A percentile compares a stretch with the other conserved stretches of the same genome.
These are phyloP conservation scores for Machimus rusticus DNA, from an alignment of 2,888 invertebrate species.

Conservation along the genomic window DNA sequence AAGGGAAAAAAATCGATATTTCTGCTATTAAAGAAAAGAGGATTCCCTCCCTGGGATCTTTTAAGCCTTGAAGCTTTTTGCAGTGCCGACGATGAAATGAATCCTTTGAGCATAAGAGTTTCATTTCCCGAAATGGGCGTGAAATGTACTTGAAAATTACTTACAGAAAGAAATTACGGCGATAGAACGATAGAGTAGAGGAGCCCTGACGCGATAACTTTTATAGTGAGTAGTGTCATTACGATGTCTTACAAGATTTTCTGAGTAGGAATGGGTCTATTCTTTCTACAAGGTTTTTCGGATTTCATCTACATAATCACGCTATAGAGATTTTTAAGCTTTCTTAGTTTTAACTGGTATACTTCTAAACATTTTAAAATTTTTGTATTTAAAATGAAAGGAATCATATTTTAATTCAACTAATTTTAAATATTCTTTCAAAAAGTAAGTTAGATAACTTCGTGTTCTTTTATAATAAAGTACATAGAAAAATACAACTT, in stretches of 20 bases:
- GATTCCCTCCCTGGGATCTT: not conserved
- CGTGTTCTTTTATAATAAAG: too few species aligned
- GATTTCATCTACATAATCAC: not conserved
- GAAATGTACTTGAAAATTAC: slow-evolving; percentile 27
- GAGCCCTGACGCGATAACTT: not conserved
- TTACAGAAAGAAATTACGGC: not conserved
- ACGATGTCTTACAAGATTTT: not conserved
- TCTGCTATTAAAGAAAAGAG: slow-evolving; percentile 26
- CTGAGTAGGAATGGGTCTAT: not conserved
- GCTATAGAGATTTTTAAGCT: too few species aligned
- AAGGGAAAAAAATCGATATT: slow-evolving; percentile 11
- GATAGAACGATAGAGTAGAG: not conserved
- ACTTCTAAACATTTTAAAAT: not conserved
- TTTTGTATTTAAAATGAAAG: not conserved
- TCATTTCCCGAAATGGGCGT: slow-evolving; percentile 30
- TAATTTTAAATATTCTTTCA: not conserved
- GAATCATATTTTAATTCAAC: too few species aligned
- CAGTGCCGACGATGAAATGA: not conserved
- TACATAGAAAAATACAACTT: too few species aligned
- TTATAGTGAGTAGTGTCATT: not conserved
- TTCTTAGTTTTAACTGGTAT: not conserved
- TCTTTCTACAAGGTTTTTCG: not conserved
- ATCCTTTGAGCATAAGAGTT: slow-evolving; percentile 28
- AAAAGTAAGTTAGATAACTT: not conserved
- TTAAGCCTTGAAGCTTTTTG: not conserved